Base-by-base conservation (phyloP, 2,888 invertebrate genomes). In the Pristionchus entomophagus region DNA sequence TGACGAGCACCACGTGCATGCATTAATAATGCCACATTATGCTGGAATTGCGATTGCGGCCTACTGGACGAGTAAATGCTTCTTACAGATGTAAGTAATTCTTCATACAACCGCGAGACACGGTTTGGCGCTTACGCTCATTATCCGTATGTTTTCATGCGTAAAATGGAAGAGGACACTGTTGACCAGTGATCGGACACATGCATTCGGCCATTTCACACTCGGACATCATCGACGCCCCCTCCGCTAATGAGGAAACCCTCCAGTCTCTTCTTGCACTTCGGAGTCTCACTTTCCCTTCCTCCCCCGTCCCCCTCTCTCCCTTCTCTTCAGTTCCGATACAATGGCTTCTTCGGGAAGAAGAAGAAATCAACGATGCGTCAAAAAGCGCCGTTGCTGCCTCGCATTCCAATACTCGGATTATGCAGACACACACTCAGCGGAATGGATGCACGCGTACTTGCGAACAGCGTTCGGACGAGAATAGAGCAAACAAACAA, bases 341-440 rank as follows among this genome's bases (percentile, higher is more conserved):
- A 73, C 73, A 73, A 73, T 73, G 38, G 41, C 45, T 73, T 45
- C 41, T 6, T n/a, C 65, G 65, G 59, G 29, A 59, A n/a, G n/a
- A n/a, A n/a, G n/a, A n/a, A 38, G 73, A 73, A 73, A 73, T 73
- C 73, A 73, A 73, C 73, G 73, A 73, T 73, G 73, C 73, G 73
- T 73, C 73, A 73, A 73, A 69, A 73, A 73, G 26, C 22, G 12
- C 12, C 56, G n/a, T 4, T 5, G 19, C 56, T 56, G 5, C 12
- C 69, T 17, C 41, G 38, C 38, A 41, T 26, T 73, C 65, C 73
- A 38, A 45, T 10, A 4, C n/a, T 45, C 14, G 6, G 45, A 6
- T 14, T 6, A 45, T 45, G 6, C 45, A 45, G 6, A 14, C 49
- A 49, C 45, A 45, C 45, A 45, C 45, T 45, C 45, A 45, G 45